These are phyloP conservation scores for Stenolophus ochropezus DNA, from an alignment of 2,888 invertebrate species.

Conservation along the genomic window DNA sequence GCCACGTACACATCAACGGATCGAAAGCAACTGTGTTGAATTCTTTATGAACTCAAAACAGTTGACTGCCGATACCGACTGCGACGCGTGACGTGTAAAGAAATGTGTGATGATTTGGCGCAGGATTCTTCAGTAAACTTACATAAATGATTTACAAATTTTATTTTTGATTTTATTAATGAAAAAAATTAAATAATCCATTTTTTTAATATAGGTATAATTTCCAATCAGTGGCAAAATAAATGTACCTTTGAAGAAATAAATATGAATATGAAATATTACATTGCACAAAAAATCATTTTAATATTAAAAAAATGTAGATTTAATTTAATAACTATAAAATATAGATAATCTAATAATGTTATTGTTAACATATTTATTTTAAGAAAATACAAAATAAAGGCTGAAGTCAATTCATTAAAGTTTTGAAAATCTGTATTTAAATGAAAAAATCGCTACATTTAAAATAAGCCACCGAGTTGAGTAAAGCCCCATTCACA, in stretches of 20 bases:
- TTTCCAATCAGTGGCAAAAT: neutral
- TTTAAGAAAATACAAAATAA: too few species aligned
- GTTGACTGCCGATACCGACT: neutral
- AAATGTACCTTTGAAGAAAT: neutral
- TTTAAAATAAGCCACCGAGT: too few species aligned
- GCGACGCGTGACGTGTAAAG: slow-evolving; percentile 8
- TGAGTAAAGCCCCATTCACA: too few species aligned
- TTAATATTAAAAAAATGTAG: neutral
- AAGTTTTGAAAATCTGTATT: neutral
- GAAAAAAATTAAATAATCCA: neutral
- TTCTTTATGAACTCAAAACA: too few species aligned
- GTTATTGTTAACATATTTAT: neutral
- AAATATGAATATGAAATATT: neutral
- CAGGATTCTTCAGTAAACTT: neutral
- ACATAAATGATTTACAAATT: neutral
- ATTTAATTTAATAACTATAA: too few species aligned
- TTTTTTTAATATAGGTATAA: too few species aligned
- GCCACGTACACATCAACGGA: slow-evolving; percentile 41
- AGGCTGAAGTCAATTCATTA: neutral
- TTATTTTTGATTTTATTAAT: neutral
- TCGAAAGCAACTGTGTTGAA: slow-evolving; percentile 4
- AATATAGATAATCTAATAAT: neutral
- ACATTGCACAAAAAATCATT: neutral
- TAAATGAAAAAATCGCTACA: too few species aligned
- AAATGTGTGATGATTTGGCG: slow-evolving; percentile 46